A percentile compares a stretch with the other conserved stretches of the same genome.
These are phyloP conservation scores for Meda fulgida DNA, from an alignment of 2,797 vertebrate species.

Conservation along the genomic window DNA sequence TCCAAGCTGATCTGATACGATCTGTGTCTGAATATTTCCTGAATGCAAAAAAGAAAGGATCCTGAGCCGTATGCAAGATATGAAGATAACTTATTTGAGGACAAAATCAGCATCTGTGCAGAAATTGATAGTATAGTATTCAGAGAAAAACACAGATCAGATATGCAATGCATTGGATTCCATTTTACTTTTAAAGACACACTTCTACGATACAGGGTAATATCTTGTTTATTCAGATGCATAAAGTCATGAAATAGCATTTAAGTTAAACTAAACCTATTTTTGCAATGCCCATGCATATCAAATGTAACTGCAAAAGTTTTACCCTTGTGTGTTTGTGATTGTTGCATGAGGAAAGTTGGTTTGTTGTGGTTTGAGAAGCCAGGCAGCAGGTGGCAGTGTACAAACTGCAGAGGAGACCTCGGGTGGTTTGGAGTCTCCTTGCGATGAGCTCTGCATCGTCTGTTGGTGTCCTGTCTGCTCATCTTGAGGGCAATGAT, in stretches of 20 bases:
- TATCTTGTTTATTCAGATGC: background rate
- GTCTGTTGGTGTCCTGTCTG: constrained; percentile 6
- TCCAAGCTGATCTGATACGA: constrained; percentile 24
- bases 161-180: no score
- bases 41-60: background rate
- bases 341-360: constrained; percentile 21
- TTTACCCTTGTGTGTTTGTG: constrained; percentile 39
- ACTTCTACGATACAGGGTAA: background rate
- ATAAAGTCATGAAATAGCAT: background rate
- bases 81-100: background rate
- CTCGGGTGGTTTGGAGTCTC: constrained; percentile 36
- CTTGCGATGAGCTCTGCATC: constrained; percentile 28
- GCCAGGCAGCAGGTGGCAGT: constrained; percentile 71
- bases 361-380: constrained; percentile 64
- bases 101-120: background rate
- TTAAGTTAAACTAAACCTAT: background rate
- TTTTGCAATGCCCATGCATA: background rate
- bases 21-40: constrained; percentile 59
- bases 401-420: constrained; percentile 38
- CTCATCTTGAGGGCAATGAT: background rate
- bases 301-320: background rate
- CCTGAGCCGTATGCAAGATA: background rate
- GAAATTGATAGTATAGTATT: background rate
- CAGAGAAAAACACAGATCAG: background rate
- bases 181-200: background rate